Evolutionary conservation across 1,140 invertebrate genomes (phyloP).

Genomic region (Paraescarpia echinospica): DNA sequence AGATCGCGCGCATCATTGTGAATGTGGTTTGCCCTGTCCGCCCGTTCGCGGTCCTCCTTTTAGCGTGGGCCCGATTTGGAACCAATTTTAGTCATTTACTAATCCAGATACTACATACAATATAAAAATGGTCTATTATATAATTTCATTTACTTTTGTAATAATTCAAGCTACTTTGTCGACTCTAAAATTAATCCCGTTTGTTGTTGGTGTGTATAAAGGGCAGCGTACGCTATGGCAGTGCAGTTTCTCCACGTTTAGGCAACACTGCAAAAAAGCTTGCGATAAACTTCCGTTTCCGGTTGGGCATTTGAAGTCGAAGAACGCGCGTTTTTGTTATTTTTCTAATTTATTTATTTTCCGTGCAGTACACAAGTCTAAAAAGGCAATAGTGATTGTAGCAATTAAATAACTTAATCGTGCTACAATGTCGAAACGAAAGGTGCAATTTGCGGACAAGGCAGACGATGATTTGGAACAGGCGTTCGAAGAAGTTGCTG

Average conservation of each 20-base stretch:
- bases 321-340: constrained; percentile 25
- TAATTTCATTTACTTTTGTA: too few species aligned
- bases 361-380: constrained; percentile 27
- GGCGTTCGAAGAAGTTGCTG: constrained; percentile 13
- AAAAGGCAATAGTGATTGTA: not conserved
- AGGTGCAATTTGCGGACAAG: constrained; percentile 24
- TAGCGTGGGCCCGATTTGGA: too few species aligned
- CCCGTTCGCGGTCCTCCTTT: too few species aligned
- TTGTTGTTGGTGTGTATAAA: too few species aligned
- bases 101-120: too few species aligned
- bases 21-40: too few species aligned
- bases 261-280: not conserved
- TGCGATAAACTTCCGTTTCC: not conserved
- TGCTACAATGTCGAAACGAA: constrained; percentile 24
- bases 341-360: constrained; percentile 21
- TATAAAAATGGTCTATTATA: too few species aligned
- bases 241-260: not conserved
- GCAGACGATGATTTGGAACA: constrained; percentile 22
- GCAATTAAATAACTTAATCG: not conserved
- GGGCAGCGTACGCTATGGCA: too few species aligned
- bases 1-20: too few species aligned
- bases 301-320: constrained; percentile 16
- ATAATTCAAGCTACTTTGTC: too few species aligned
- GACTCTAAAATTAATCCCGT: too few species aligned
- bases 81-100: too few species aligned